phyloP scores from a whole-genome alignment of 2,797 vertebrate species.

The Poeciliopsis paucimaculata region DNA sequence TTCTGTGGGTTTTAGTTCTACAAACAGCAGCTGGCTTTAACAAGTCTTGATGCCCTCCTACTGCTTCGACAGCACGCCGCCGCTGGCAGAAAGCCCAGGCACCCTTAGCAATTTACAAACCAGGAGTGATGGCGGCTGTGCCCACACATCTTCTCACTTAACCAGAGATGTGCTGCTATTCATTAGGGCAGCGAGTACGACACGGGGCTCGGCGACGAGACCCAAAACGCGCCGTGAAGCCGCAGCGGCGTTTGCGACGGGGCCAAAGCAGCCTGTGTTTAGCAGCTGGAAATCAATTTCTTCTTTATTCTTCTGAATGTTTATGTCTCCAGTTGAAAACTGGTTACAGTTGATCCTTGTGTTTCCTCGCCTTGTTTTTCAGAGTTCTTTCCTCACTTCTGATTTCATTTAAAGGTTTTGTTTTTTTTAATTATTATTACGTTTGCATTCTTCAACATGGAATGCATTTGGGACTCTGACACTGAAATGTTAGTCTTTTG shows the following conservation, averaged over 20 bases:
- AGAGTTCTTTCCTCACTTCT: slow-evolving; percentile 19
- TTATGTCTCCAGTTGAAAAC: not conserved
- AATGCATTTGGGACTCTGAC: slow-evolving; percentile 28
- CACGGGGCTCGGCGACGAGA: slow-evolving; percentile 56
- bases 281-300: slow-evolving; percentile 33
- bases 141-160: slow-evolving; percentile 68
- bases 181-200: slow-evolving; percentile 67
- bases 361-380: slow-evolving; percentile 20
- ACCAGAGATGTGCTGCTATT: slow-evolving; percentile 69
- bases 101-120: slow-evolving; percentile 65
- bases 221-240: slow-evolving; percentile 70
- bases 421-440: not conserved
- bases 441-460: slow-evolving; percentile 12
- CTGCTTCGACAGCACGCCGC: slow-evolving; percentile 59
- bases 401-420: slow-evolving; percentile 9
- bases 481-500: slow-evolving; percentile 10
- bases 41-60: slow-evolving; percentile 47
- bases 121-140: slow-evolving; percentile 47
- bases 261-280: slow-evolving; percentile 46
- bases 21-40: slow-evolving; percentile 16
- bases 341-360: slow-evolving; percentile 12
- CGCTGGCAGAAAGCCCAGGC: slow-evolving; percentile 68
- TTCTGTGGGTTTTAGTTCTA: slow-evolving; percentile 11
- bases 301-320: not conserved
- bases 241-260: slow-evolving; percentile 32